Evolutionary conservation across 1,140 invertebrate species (phyloP).

Genomic region (Aphis gossypii): DNA sequence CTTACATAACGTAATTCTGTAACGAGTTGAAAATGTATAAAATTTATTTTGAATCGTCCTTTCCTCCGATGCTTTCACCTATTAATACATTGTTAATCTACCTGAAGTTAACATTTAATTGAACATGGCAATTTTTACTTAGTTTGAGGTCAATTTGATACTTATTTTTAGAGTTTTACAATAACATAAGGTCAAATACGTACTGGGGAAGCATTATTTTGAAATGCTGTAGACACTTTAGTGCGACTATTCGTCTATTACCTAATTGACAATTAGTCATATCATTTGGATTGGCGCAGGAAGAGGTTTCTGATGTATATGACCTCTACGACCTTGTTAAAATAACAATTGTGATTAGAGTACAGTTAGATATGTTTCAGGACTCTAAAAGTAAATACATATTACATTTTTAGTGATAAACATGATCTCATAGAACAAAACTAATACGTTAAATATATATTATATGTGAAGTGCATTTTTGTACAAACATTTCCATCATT

Average conservation of each 20-base stretch:
- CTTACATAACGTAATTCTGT: conserved; percentile 1
- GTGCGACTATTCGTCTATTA: neutral
- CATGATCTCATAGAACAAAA: neutral
- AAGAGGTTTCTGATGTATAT: conserved; percentile 16
- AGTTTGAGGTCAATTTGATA: neutral
- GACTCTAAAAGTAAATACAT: neutral
- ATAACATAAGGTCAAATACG: neutral
- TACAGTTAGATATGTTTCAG: neutral
- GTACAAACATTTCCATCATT: neutral
- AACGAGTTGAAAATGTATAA: neutral
- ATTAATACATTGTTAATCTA: neutral
- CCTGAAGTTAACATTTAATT: neutral
- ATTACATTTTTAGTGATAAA: neutral
- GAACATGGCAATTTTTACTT: neutral
- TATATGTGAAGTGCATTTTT: neutral
- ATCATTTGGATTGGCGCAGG: conserved; percentile 7
- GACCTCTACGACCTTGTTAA: conserved; percentile 19
- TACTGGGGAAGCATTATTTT: neutral
- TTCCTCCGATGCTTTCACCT: neutral
- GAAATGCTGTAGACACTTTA: neutral
- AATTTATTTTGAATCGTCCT: neutral
- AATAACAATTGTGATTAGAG: neutral
- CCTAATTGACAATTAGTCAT: conserved; percentile 37
- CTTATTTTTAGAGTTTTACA: conserved; percentile 23
- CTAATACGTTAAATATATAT: neutral